Base-by-base conservation (phyloP, 2,797 vertebrate species). In the Loris lydekkerianus region DNA sequence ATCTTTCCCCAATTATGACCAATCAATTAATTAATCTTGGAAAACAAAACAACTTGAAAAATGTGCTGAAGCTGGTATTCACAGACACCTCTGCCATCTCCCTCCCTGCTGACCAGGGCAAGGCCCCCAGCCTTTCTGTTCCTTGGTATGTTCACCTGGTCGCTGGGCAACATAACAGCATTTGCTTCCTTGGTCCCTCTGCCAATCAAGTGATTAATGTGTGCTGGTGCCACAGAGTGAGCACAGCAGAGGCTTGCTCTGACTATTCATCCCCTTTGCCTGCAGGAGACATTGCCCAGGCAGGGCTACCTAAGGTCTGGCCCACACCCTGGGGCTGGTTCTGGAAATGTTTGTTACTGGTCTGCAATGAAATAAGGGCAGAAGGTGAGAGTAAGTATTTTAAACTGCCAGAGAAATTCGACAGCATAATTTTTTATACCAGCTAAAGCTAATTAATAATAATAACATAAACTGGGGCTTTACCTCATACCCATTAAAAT, bases 1-100 rank as follows among this genome's bases (percentile, higher is more conserved):
- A 4, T 70, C 65, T 65, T 70, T 31, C 34, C 43, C 27, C 5
- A 23, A 2, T 27, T 8, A 14, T 53, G 61, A 69, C 21, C 31
- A 78, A 75, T 40, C 17, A 14, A 2, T 34, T 53, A 63, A 73
- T 31, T 80, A 40, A 83, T 49, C 46, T 58, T 37, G 25, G 88
- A 67, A 78, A 83, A 96, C 7, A 78, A 49, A 90, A 61, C 77
- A 65, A 86, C 37, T 34, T 2, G 61, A 83, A 67, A 27, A 84
- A 31, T 23, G 14, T 43, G 60, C 60, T 40, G 4, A n/a, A 29
- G 31, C 23, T 23, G 7, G 86, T 23, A 3, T 43, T 85, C 40
- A 34, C 34, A 37, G 53, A 20, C 7, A 1, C 37, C 56, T 37
- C 61, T 63, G 75, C 17, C 37, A 7, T 9, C 13, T 58, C 37